These are phyloP conservation scores for Lepus oiostolus DNA, from an alignment of 2,797 vertebrate species.

Conservation along the genomic window DNA sequence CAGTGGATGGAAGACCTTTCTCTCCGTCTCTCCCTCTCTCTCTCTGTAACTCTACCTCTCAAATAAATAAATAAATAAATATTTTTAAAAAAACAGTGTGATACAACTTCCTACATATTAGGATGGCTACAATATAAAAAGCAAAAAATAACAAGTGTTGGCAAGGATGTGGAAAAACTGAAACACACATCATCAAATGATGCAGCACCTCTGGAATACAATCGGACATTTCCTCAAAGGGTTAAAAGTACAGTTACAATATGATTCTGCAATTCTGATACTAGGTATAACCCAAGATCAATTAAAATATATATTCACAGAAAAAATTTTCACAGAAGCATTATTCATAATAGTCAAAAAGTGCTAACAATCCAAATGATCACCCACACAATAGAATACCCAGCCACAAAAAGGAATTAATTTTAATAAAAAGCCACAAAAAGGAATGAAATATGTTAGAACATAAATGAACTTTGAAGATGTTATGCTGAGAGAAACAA, in stretches of 20 bases:
- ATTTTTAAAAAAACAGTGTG: not conserved
- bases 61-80: not conserved
- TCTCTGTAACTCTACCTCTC: no score
- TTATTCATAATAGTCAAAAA: not conserved
- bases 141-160: no score
- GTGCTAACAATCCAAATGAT: not conserved
- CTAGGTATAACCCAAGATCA: not conserved
- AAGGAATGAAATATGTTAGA: not conserved
- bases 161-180: no score
- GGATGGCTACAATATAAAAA: no score
- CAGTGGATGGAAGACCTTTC: no score
- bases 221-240: no score
- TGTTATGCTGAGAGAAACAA: not conserved
- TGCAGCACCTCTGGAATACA: no score
- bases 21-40: no score
- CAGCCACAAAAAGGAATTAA: no score
- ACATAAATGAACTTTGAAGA: not conserved
- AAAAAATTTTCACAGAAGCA: constrained; percentile 8
- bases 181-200: no score
- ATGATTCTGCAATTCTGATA: not conserved
- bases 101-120: not conserved
- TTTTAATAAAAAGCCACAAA: not conserved
- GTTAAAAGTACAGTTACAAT: no score
- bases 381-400: not conserved
- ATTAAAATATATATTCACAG: constrained; percentile 25